Conservation (phyloP, 2,113 vertebrate genomes). For the Hippocampus comes region DNA sequence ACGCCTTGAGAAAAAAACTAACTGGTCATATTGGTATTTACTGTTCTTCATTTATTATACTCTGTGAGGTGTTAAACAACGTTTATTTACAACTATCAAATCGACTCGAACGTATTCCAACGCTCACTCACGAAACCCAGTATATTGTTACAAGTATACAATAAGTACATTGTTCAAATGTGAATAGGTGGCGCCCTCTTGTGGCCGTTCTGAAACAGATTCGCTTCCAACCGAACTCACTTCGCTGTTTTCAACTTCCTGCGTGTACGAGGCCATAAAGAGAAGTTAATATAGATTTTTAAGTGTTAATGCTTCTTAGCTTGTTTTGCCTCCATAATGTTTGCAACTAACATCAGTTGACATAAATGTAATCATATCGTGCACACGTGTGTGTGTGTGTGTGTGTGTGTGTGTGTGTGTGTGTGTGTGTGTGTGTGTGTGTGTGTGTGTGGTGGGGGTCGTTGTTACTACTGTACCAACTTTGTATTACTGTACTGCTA, state of each 20-base stretch:
- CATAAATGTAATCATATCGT: no score
- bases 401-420: no score
- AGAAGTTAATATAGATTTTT: background rate
- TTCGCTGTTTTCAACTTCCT: no score
- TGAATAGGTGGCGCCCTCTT: constrained; percentile 27
- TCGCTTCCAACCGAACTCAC: background rate
- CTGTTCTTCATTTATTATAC: background rate
- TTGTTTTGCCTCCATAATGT: background rate
- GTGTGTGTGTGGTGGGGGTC: no score
- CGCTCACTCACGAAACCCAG: background rate
- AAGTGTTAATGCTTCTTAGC: background rate
- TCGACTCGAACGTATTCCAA: background rate
- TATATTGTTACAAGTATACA: no score
- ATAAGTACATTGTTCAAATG: background rate
- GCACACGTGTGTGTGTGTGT: no score
- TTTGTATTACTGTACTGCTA: no score
- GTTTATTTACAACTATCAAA: background rate
- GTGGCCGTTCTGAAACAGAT: constrained; percentile 3
- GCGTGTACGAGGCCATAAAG: no score
- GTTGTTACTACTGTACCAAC: no score
- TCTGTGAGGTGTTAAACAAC: no score
- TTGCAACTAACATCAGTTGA: no score
- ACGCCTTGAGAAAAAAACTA: background rate
- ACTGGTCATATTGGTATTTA: background rate
- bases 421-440: no score